Percentiles rank a stretch among this genome's conserved stretches.
Evolutionary conservation across 2,113 vertebrate species (phyloP).

Genomic region (Tricholaema leucomelas): DNA sequence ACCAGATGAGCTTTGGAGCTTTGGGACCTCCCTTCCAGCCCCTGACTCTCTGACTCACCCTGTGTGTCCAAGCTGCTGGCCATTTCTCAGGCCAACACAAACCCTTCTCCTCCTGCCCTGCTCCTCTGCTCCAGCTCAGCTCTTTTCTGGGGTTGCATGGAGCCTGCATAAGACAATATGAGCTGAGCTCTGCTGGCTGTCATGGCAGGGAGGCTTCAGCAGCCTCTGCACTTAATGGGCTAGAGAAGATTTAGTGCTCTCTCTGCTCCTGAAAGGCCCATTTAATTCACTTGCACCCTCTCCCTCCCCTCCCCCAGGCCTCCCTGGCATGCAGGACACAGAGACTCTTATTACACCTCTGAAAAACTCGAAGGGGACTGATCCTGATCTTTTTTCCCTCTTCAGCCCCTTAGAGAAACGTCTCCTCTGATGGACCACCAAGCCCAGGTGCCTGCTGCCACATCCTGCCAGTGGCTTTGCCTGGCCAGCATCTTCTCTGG

Average conservation of each 20-base stretch:
- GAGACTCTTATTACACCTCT: constrained; percentile 36
- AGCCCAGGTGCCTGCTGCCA: constrained; percentile 9
- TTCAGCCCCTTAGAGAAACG: constrained; percentile 9
- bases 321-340: constrained; percentile 56
- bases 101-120: neutral
- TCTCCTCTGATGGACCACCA: neutral
- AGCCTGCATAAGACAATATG: neutral
- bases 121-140: neutral
- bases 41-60: neutral
- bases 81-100: neutral
- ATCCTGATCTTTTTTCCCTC: neutral
- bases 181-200: neutral
- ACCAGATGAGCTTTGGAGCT: too few species aligned
- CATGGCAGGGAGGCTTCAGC: neutral
- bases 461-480: neutral
- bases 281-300: constrained; percentile 51
- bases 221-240: constrained; percentile 8
- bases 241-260: constrained; percentile 44
- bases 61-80: accelerated
- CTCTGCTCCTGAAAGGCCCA: constrained; percentile 43
- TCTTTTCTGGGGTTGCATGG: neutral
- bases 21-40: too few species aligned
- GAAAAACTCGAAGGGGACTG: constrained; percentile 12
- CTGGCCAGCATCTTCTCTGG: neutral
- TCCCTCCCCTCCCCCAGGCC: constrained; percentile 12